Conservation (phyloP, 1,140 invertebrate species). For the Mamestra configurata region DNA sequence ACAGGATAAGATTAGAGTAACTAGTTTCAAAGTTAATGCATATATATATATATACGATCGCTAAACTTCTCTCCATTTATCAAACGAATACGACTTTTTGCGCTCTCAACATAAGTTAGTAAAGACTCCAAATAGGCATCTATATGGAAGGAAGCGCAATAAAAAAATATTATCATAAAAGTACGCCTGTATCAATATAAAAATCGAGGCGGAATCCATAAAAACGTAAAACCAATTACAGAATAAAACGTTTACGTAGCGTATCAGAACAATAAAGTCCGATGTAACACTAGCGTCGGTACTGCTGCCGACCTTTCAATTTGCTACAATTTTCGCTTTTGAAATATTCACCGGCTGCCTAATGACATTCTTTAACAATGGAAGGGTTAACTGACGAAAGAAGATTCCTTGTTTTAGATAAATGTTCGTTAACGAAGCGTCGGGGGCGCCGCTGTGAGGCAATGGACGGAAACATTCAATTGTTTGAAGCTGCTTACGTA, state of each 20-base stretch:
- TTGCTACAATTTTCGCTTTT: slow-evolving; percentile 30
- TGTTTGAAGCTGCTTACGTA: slow-evolving; percentile 2
- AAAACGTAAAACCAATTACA: slow-evolving; percentile 42
- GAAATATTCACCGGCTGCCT: slow-evolving; percentile 20
- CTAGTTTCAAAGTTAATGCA: slow-evolving; percentile 37
- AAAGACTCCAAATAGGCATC: neutral
- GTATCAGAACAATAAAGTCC: neutral
- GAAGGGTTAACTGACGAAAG: slow-evolving; percentile 36
- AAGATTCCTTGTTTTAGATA: slow-evolving; percentile 34
- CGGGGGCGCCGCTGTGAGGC: slow-evolving; percentile 6
- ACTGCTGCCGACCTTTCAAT: neutral
- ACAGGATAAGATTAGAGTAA: slow-evolving; percentile 3
- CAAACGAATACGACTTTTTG: neutral
- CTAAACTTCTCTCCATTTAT: neutral
- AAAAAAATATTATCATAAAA: slow-evolving; percentile 18
- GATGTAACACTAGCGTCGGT: neutral
- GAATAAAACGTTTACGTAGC: neutral
- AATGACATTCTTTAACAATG: slow-evolving; percentile 40
- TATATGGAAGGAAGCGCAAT: neutral
- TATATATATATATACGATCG: slow-evolving; percentile 11
- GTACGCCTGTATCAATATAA: slow-evolving; percentile 5
- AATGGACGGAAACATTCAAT: slow-evolving; percentile 2
- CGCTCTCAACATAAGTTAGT: neutral
- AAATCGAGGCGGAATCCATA: slow-evolving; percentile 22
- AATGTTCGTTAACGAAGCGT: slow-evolving; percentile 30